These are phyloP conservation scores for Aphrocallistes beatrix DNA, from an alignment of 37 sponge, comb jelly and placozoan species.

Conservation along the genomic window DNA sequence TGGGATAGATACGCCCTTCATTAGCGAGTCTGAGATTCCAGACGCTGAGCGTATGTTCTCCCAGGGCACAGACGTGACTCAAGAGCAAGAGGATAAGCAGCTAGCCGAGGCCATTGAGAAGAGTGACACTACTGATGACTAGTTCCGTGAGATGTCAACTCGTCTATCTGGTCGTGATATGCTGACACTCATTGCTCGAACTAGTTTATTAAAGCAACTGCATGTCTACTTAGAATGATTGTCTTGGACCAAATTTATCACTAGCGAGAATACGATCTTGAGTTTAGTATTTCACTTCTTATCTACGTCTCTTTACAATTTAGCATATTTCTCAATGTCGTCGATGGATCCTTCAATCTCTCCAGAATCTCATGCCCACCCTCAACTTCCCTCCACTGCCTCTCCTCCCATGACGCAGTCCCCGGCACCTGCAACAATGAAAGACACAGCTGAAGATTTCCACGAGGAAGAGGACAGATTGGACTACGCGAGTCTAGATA, in stretches of 20 bases:
- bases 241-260: no score
- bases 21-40: slow-evolving; percentile 63
- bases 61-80: not conserved
- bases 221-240: no score
- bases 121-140: slow-evolving; percentile 23
- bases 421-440: not conserved
- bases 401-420: not conserved
- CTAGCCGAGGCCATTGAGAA: slow-evolving; percentile 38
- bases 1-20: slow-evolving; percentile 52
- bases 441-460: not conserved
- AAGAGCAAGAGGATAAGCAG: slow-evolving; percentile 45
- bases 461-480: not conserved
- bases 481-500: not conserved
- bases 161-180: no score
- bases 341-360: not conserved
- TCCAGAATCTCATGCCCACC: not conserved
- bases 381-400: not conserved
- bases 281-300: no score
- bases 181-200: no score
- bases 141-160: no score
- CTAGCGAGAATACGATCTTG: no score
- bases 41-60: slow-evolving; percentile 10
- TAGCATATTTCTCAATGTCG: no score
- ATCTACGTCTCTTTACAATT: no score
- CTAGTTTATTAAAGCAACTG: no score